These are phyloP conservation scores for Cirrhinus mrigala DNA, from an alignment of 2,797 vertebrate species.

Conservation along the genomic window DNA sequence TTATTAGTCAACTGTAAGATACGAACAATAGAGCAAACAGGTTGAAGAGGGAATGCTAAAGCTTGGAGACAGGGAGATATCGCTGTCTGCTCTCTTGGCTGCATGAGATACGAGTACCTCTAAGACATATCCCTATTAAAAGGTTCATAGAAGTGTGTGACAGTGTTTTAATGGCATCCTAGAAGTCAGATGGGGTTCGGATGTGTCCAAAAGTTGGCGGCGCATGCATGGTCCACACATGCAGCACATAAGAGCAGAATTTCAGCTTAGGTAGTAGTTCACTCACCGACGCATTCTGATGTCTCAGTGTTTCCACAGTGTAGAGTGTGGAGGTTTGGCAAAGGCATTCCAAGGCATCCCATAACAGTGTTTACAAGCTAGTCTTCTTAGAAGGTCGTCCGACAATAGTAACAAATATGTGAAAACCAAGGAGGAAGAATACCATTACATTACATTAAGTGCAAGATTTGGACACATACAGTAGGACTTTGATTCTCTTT, in stretches of 20 bases:
- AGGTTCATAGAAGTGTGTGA: not conserved
- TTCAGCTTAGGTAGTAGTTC: not conserved
- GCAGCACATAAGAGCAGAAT: constrained; percentile 19
- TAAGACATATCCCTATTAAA: not conserved
- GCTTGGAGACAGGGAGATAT: constrained; percentile 11
- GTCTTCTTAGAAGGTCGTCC: constrained; percentile 30
- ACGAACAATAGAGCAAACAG: not conserved
- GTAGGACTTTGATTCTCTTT: constrained; percentile 18
- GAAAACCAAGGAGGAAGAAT: constrained; percentile 22
- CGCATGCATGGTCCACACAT: constrained; percentile 34
- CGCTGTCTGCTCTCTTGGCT: constrained; percentile 9
- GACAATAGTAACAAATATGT: constrained; percentile 22
- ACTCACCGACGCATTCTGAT: not conserved
- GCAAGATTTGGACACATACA: constrained; percentile 36
- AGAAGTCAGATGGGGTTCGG: not conserved
- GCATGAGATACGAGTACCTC: not conserved
- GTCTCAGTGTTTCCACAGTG: constrained; percentile 27
- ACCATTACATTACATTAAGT: constrained; percentile 39
- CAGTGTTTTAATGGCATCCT: not conserved
- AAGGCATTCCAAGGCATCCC: constrained; percentile 39
- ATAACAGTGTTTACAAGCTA: constrained; percentile 30
- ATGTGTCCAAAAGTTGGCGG: not conserved
- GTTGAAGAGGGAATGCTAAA: not conserved
- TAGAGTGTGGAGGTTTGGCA: constrained; percentile 39
- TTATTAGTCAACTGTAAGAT: constrained; percentile 12